A percentile compares a stretch with the other conserved stretches of the same genome.
Conservation (phyloP, 2,888 invertebrate species). For the Parthenolecanium corni region DNA sequence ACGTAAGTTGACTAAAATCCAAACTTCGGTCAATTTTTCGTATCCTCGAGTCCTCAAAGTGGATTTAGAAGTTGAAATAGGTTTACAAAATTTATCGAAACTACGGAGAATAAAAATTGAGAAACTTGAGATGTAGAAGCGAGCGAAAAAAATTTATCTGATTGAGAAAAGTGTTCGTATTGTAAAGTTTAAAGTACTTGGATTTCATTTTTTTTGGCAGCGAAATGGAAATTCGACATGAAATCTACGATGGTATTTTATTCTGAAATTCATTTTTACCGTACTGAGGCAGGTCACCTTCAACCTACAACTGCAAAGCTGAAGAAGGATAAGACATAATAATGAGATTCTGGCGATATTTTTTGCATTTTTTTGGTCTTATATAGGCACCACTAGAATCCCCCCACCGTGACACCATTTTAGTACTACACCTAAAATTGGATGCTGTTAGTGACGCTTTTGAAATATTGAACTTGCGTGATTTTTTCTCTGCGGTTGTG, state of each 20-base stretch:
- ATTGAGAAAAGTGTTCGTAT: background rate
- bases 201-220: background rate
- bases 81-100: no score
- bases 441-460: conserved; percentile 24
- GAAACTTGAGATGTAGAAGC: no score
- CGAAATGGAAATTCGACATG: background rate
- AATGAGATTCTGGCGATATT: background rate
- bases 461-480: conserved; percentile 25
- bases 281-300: background rate
- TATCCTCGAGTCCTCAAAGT: no score
- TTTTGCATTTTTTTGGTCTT: background rate
- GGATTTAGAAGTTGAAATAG: no score
- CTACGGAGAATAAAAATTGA: no score
- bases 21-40: no score
- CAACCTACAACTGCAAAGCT: background rate
- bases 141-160: conserved; percentile 5
- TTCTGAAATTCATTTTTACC: conserved; percentile 20
- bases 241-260: background rate
- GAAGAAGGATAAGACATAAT: background rate
- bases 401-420: background rate
- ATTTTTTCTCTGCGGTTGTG: conserved; percentile 17
- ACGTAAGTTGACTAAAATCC: no score
- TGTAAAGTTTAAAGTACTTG: conserved; percentile 16
- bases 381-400: no score
- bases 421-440: background rate